Evolutionary conservation across 2,113 vertebrate genomes (phyloP).

Genomic region (Pyrgilauda ruficollis): DNA sequence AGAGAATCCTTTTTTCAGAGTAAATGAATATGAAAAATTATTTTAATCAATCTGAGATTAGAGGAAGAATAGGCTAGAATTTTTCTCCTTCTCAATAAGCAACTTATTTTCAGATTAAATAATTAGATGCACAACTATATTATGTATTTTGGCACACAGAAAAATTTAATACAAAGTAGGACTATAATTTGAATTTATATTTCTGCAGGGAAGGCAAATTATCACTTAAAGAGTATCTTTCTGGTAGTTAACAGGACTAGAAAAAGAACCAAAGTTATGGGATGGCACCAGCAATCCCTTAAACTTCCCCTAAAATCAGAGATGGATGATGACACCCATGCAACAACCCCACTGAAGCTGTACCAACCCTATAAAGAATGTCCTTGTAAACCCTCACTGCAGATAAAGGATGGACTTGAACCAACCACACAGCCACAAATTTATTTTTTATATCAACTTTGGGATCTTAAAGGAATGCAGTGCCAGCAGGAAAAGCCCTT

Average conservation of each 20-base stretch:
- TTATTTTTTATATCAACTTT: not conserved
- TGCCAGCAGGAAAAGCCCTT: not conserved
- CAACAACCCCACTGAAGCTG: fast-evolving
- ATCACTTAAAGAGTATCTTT: not conserved
- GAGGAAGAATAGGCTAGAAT: not conserved
- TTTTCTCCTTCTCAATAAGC: not conserved
- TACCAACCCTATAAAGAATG: not conserved
- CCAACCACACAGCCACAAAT: not conserved
- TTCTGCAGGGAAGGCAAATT: not conserved
- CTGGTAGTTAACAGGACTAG: not conserved
- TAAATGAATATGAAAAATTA: not conserved
- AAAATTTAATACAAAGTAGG: not conserved
- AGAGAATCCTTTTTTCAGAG: not conserved
- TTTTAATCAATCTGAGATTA: not conserved
- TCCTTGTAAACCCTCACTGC: not conserved
- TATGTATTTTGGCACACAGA: not conserved
- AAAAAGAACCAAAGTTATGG: not conserved
- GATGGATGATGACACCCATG: not conserved
- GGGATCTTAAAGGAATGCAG: not conserved
- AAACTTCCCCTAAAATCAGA: not conserved
- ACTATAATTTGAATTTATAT: not conserved
- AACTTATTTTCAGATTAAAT: not conserved
- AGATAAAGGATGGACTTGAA: not conserved
- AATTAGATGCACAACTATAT: not conserved
- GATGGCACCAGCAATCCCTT: not conserved